Conservation (phyloP, 2,888 invertebrate species). For the Eupithecia abbreviata region DNA sequence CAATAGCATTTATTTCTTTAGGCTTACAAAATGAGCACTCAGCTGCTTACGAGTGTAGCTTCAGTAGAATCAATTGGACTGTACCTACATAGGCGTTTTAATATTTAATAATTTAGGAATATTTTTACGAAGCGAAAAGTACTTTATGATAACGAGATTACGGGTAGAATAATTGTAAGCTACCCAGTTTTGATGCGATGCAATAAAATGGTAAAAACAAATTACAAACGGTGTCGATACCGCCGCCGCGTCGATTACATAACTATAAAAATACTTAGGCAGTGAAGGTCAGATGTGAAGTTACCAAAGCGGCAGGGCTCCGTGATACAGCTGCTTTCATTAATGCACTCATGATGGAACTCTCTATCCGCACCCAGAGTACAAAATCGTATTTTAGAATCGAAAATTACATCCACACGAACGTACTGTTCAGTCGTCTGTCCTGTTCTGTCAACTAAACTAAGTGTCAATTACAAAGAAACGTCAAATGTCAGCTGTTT, state of each 20-base stretch:
- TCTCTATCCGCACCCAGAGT: slow-evolving; percentile 81
- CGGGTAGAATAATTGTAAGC: not conserved
- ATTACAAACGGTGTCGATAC: slow-evolving; percentile 48
- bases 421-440: not conserved
- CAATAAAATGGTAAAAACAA: slow-evolving; percentile 47
- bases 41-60: not conserved
- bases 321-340: slow-evolving; percentile 74
- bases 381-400: slow-evolving; percentile 56
- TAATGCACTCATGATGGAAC: slow-evolving; percentile 84
- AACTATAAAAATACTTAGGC: slow-evolving; percentile 60
- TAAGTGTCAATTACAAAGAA: too few relatives aligned
- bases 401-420: slow-evolving; percentile 56
- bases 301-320: slow-evolving; percentile 75
- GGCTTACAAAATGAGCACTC: too few relatives aligned
- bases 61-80: not conserved
- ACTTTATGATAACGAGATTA: not conserved
- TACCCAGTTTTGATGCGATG: not conserved
- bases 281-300: slow-evolving; percentile 43
- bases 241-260: slow-evolving; percentile 66
- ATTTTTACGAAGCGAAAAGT: not conserved
- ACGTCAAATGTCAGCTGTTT: slow-evolving; percentile 1
- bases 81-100: not conserved
- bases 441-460: too few relatives aligned
- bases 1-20: too few relatives aligned
- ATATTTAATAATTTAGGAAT: not conserved